Evolutionary conservation across 2,888 invertebrate genomes (phyloP).

Genomic region (Pachymerium ferrugineum): DNA sequence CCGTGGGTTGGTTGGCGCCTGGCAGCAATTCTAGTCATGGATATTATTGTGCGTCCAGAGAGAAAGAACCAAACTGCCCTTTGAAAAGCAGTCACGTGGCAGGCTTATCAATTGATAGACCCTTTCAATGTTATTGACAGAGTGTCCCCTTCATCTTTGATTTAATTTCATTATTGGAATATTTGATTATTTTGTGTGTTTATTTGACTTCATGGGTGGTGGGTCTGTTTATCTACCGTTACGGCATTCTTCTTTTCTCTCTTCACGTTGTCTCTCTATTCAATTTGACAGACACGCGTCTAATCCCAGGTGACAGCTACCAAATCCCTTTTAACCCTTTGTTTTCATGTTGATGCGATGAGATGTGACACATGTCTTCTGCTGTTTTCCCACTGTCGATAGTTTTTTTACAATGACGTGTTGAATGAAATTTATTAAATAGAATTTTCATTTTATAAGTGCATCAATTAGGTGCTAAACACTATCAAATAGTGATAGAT

Average conservation of each 20-base stretch:
- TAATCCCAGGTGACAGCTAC: background rate
- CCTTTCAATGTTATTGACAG: background rate
- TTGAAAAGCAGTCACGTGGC: background rate
- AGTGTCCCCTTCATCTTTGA: background rate
- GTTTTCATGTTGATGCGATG: background rate
- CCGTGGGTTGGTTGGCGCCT: background rate
- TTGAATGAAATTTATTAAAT: too few relatives aligned
- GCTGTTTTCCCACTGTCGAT: background rate
- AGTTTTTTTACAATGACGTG: background rate
- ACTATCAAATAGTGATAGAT: too few relatives aligned
- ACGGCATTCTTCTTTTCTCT: background rate
- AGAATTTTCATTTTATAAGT: too few relatives aligned
- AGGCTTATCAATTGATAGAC: background rate
- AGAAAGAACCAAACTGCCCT: slow-evolving; percentile 8
- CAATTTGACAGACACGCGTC: background rate
- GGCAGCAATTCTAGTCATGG: background rate
- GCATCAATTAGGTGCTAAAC: too few relatives aligned
- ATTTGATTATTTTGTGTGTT: background rate
- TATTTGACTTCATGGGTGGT: too few relatives aligned
- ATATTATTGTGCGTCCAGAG: background rate
- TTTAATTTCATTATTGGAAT: background rate
- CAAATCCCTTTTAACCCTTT: background rate
- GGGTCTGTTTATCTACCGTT: too few relatives aligned
- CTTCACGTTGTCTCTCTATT: background rate
- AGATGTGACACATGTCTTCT: background rate